Percentiles rank a stretch among this genome's conserved stretches.
phyloP scores from a whole-genome alignment of 2,797 vertebrate species.

The Chiroxiphia lanceolata region DNA sequence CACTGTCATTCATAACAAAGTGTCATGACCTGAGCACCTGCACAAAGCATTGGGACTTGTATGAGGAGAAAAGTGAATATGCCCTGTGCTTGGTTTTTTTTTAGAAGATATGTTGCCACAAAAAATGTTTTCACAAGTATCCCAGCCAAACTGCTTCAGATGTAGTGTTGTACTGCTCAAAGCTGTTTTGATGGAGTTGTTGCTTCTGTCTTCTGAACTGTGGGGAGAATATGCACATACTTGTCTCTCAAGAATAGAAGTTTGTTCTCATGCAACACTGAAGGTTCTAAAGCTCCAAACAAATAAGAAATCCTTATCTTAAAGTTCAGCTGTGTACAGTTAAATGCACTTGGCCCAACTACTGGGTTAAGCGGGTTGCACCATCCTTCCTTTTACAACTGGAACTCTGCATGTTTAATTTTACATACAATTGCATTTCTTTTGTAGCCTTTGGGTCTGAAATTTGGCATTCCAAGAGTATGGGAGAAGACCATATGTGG shows the following conservation, averaged over 20 bases:
- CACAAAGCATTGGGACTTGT: not conserved
- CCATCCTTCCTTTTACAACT: not conserved
- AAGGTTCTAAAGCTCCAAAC: not conserved
- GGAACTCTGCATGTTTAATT: not conserved
- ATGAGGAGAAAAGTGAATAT: not conserved
- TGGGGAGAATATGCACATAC: not conserved
- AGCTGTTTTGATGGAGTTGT: not conserved
- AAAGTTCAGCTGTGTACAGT: not conserved
- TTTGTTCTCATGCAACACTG: not conserved
- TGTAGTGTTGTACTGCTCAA: not conserved
- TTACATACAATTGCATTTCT: not conserved
- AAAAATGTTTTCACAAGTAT: not conserved
- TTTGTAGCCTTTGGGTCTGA: not conserved
- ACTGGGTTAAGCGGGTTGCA: not conserved
- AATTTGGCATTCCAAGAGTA: not conserved
- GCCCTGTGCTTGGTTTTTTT: not conserved
- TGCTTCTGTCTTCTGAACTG: not conserved
- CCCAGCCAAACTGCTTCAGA: not conserved
- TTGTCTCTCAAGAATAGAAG: slow-evolving; percentile 11
- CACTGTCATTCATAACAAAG: not conserved
- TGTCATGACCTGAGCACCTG: not conserved
- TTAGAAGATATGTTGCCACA: not conserved
- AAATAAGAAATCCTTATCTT: not conserved
- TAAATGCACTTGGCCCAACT: not conserved
- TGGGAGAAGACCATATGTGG: not conserved